Evolutionary conservation across 1,140 invertebrate species (phyloP), one percentile per base, ranked within the genome.

Genomic region (Spodoptera litura): DNA sequence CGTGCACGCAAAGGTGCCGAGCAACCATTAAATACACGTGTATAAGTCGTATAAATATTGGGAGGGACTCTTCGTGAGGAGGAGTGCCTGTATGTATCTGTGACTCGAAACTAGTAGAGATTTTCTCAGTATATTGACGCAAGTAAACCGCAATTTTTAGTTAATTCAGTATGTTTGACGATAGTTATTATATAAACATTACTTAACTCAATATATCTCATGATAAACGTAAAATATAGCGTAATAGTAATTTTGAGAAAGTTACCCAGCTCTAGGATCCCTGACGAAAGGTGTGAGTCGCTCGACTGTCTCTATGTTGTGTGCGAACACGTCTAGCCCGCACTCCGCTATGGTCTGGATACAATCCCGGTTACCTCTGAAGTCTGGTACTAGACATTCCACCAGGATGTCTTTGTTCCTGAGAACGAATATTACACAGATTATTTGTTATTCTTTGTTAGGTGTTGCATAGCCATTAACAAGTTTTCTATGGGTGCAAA

Each of bases 361-460:
- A 89, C 96, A 96, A 13, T 96, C 94, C 73, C 96, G 85, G 90
- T 99, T 96, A 4, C 99, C 99, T 78, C 97, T 93, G 94, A 99
- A 99, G 94, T 99, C 99, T 44, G 99, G 99, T 27, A 99, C 98
- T 52, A 99, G 94, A 86, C 99, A 99, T 95, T 99, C 99, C 4
- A 99, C 98, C 79, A 99, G 93, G 78, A 99, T 98, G 77, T 96
- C 96, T 9, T 96, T 96, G 85, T 98, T 99, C 81, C 97, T 97
- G 88, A 10, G 95, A 5, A 31, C 3, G 31, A 31, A 31, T 20
- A 20, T 20, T 20, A 20, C 20, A 20, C 20, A 31, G 31, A 31
- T 20, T 31, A 31, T 31, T 31, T 4, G 31, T 31, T 31, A 31
- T 31, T 31, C 31, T 3, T 31, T 31, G 31, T 31, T 4, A 31